phyloP scores from a whole-genome alignment of 2,888 invertebrate species.

The Gryllus longicercus region DNA sequence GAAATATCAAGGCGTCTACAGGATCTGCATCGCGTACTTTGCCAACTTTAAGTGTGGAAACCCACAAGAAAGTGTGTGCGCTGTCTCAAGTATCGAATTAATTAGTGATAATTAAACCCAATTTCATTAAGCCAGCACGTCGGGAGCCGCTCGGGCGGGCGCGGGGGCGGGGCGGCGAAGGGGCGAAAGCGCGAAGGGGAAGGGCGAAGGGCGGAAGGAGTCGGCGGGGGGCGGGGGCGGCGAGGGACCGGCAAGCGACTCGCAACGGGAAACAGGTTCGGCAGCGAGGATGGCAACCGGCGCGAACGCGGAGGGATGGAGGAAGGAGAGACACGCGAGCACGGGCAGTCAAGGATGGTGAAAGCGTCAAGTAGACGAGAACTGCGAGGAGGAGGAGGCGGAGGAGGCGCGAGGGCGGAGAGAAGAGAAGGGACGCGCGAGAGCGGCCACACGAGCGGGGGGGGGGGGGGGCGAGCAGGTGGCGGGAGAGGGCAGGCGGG shows the following conservation, averaged over 20 bases:
- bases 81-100: slow-evolving; percentile 17
- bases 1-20: neutral
- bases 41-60: slow-evolving; percentile 8
- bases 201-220: no score
- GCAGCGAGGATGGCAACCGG: no score
- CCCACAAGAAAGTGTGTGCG: slow-evolving; percentile 17
- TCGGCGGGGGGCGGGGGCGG: no score
- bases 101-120: slow-evolving; percentile 17
- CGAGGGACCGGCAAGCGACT: no score
- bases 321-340: neutral
- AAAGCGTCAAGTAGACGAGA: neutral
- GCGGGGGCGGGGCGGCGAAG: no score
- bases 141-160: neutral
- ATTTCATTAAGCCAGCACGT: slow-evolving; percentile 11
- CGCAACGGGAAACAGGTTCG: no score
- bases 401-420: neutral
- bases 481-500: neutral
- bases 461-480: neutral
- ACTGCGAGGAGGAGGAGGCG: neutral
- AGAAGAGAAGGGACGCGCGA: neutral
- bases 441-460: neutral
- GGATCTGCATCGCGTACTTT: neutral
- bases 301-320: neutral
- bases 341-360: neutral
- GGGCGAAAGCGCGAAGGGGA: no score